Conservation (phyloP, 2,797 vertebrate species). For the Tarsius wallacei region DNA sequence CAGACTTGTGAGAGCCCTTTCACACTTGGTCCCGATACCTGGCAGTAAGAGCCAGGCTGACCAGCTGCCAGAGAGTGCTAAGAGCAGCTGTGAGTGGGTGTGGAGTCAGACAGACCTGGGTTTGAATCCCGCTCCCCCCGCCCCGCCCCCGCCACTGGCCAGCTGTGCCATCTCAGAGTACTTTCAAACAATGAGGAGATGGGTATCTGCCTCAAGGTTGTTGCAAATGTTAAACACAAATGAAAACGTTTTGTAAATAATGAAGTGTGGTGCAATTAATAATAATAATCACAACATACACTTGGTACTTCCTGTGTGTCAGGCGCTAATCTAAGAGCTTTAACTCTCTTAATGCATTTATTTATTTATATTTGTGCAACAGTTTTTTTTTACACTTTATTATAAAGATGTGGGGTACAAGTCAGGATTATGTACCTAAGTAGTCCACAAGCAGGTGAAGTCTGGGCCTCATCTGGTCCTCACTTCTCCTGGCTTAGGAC, state of each 20-base stretch:
- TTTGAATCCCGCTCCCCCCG: not conserved
- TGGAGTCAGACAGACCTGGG: not conserved
- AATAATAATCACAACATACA: not conserved
- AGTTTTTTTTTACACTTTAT: too few species aligned
- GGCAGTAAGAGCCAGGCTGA: constrained; percentile 10
- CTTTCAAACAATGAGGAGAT: not conserved
- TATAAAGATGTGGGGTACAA: too few species aligned
- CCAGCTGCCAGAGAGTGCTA: not conserved
- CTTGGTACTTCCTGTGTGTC: not conserved
- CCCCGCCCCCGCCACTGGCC: not conserved
- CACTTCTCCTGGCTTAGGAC: too few species aligned
- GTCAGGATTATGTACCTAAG: too few species aligned
- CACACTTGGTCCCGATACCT: not conserved
- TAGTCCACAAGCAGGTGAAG: too few species aligned
- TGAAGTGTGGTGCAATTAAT: not conserved
- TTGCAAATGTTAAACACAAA: not conserved
- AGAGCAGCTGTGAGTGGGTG: rapidly evolving
- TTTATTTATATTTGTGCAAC: too few species aligned
- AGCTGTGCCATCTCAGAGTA: not conserved
- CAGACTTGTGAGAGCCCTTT: not conserved
- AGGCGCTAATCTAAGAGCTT: not conserved
- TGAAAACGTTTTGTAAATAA: not conserved
- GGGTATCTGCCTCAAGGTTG: not conserved
- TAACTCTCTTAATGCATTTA: not conserved
- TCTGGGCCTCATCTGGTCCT: too few species aligned